Evolutionary conservation across 2,888 invertebrate species (phyloP).

Genomic region (Ornithoptera priamus): DNA sequence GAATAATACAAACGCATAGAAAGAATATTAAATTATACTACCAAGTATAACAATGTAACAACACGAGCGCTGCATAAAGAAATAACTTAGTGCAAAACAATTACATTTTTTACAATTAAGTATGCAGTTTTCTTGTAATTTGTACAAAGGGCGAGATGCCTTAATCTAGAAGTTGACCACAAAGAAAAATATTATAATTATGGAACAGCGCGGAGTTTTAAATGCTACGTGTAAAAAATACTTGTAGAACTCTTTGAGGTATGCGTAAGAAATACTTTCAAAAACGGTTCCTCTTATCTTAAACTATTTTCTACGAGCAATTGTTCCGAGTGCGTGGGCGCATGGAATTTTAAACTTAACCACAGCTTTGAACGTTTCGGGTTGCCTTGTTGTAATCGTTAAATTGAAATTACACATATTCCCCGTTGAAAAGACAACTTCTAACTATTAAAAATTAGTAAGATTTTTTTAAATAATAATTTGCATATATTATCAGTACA

Average conservation of each 20-base stretch:
- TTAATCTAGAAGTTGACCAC: constrained; percentile 9
- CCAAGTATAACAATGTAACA: constrained; percentile 9
- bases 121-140: constrained; percentile 6
- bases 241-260: constrained; percentile 14
- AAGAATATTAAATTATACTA: background rate
- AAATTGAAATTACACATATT: background rate
- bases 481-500: too few relatives aligned
- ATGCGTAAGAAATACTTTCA: constrained; percentile 22
- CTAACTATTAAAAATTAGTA: too few relatives aligned
- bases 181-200: constrained; percentile 27
- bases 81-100: constrained; percentile 6
- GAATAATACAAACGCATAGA: background rate
- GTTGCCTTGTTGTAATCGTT: background rate
- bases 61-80: constrained; percentile 10
- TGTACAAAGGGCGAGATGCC: constrained; percentile 10
- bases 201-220: constrained; percentile 14
- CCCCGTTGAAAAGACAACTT: background rate
- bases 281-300: constrained; percentile 9
- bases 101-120: constrained; percentile 20
- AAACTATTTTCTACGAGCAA: constrained; percentile 4
- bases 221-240: constrained; percentile 19
- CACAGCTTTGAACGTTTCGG: constrained; percentile 1
- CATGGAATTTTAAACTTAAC: constrained; percentile 13
- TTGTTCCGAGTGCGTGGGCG: constrained; percentile 14
- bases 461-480: too few relatives aligned